A percentile compares a stretch with the other conserved stretches of the same genome.
Evolutionary conservation across 2,888 invertebrate genomes (phyloP).

Genomic region (Oxycera nigricornis): DNA sequence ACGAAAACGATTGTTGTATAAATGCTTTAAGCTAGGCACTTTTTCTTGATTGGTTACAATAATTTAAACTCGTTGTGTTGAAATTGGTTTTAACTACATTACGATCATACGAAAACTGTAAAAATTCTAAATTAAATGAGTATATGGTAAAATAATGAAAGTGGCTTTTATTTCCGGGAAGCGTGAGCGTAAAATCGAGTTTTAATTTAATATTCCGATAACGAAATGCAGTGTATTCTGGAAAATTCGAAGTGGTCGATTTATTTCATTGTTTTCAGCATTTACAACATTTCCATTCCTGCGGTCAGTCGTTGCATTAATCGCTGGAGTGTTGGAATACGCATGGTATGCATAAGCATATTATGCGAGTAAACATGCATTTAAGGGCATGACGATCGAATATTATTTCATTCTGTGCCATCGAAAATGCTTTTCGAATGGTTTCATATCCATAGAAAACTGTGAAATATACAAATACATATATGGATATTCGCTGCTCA

Average conservation of each 20-base stretch:
- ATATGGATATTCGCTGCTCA: no score
- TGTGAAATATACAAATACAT: no score
- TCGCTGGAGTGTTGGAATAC: no score
- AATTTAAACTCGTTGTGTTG: neutral
- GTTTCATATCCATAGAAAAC: no score
- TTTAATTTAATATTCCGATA: neutral
- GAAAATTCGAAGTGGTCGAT: neutral
- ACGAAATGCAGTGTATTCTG: neutral
- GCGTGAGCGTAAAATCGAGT: neutral
- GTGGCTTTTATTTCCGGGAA: neutral
- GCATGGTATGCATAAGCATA: no score
- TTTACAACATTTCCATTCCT: no score
- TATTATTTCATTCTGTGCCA: no score
- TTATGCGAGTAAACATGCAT: no score
- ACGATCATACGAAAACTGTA: neutral
- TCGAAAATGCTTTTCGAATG: no score
- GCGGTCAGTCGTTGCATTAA: no score
- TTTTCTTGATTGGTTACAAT: neutral
- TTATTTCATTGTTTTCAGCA: neutral
- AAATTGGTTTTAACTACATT: neutral
- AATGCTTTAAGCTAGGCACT: neutral
- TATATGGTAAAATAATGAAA: neutral
- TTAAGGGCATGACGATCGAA: no score
- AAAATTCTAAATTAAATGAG: conserved; percentile 11
- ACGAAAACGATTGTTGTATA: neutral